Base-by-base conservation (phyloP, 2,797 vertebrate species). In the Apogon talboti region DNA sequence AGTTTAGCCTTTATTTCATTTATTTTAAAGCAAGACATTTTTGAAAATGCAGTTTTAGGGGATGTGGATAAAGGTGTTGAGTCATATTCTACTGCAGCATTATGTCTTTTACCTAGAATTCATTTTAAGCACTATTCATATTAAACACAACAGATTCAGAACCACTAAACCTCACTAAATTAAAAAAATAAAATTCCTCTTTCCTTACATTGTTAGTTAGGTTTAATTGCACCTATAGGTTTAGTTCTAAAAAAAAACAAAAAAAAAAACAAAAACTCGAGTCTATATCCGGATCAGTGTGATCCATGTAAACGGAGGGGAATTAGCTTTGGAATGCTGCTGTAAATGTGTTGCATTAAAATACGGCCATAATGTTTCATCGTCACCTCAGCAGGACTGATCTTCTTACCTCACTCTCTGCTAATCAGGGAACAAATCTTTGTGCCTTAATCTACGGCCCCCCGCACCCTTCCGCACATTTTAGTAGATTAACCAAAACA, bases 401-500 rank as follows among this genome's bases (percentile, higher is more conserved):
- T 92, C 91, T 86, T 83, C 91, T 93, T 92, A 91, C 74, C 87
- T 91, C 92, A 90, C 92, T 92, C 90, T 92, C 92, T 83, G 89
- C 76, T 93, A 91, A 93, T 92, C 91, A 91, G 81, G 74, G 84
- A 33, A 72, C 82, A 85, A 83, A 77, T 87, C 89, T 86, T 84
- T 88, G 81, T 66, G 78, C 74, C 64, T 75, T 93, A 92, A 92
- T 92, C 91, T 88, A 87, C 58, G 55, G 69, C 81, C 89, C 89
- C 82, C 84, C 65, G 82, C 82, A 83, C 79, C 77, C 66, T 66
- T 84, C 87, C 76, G 54, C 83, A 72, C 81, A 92, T 89, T 86
- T 85, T 87, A 92, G 91, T 93, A 92, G 89, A 92, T 92, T 92
- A 92, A 91, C 89, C 81, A 89, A 89, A 93, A 91, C 74, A 90